phyloP scores from a whole-genome alignment of 2,888 invertebrate species.

The Philonicus albiceps region DNA sequence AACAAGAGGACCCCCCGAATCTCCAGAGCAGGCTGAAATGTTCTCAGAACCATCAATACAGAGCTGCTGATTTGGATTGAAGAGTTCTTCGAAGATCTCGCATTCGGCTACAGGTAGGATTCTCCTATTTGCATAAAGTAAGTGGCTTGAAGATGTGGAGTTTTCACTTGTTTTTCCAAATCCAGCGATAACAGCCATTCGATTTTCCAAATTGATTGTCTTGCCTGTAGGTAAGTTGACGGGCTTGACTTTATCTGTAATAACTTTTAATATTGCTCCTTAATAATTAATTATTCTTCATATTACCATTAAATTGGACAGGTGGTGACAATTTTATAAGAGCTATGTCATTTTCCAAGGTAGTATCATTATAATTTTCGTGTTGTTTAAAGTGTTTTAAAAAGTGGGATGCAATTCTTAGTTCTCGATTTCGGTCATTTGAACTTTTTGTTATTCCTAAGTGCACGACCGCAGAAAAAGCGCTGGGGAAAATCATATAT shows the following conservation, averaged over 20 bases:
- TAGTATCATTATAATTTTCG: neutral
- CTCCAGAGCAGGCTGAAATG: slow-evolving; percentile 56
- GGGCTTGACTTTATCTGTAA: neutral
- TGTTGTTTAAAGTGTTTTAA: neutral
- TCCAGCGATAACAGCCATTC: neutral
- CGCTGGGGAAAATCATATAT: neutral
- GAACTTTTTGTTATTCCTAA: neutral
- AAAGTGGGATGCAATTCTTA: neutral
- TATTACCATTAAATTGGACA: neutral
- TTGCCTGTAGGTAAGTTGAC: neutral
- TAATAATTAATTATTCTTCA: neutral
- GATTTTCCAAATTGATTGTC: neutral
- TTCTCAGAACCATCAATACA: neutral
- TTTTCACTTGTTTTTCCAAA: neutral
- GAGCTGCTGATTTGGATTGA: neutral
- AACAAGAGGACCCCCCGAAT: slow-evolving; percentile 57
- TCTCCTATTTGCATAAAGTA: neutral
- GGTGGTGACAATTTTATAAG: neutral
- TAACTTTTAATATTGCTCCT: neutral
- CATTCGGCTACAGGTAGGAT: neutral
- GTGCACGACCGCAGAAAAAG: neutral
- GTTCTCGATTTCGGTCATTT: neutral
- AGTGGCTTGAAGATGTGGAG: neutral
- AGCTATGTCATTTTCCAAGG: neutral
- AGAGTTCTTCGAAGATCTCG: neutral